Conservation (phyloP, 2,888 invertebrate species). For the Linyphia triangularis region DNA sequence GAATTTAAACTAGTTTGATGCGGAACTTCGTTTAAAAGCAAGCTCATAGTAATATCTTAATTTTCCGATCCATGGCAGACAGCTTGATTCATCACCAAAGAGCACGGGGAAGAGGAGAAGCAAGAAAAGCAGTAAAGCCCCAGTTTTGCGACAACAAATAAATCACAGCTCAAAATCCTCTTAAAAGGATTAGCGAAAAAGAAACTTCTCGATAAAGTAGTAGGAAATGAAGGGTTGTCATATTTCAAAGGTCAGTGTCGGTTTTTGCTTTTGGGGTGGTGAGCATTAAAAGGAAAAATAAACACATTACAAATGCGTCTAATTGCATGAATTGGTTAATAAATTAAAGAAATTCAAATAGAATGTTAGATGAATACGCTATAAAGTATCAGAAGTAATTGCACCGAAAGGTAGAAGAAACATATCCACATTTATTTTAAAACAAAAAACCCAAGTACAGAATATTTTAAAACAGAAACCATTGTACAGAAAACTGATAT, state of each 20-base stretch:
- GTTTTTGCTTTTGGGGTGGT: background rate
- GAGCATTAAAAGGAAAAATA: background rate
- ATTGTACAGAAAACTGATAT: too few relatives aligned
- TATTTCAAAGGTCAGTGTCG: background rate
- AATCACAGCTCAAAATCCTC: constrained; percentile 24
- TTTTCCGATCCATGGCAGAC: constrained; percentile 9
- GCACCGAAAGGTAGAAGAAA: too few relatives aligned
- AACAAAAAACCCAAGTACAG: too few relatives aligned
- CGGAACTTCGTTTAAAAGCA: background rate
- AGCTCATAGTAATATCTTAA: constrained; percentile 23
- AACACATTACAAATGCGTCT: too few relatives aligned
- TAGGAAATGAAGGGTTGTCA: constrained; percentile 18
- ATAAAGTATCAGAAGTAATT: too few relatives aligned
- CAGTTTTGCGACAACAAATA: constrained; percentile 1
- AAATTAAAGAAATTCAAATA: too few relatives aligned
- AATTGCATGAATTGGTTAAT: too few relatives aligned
- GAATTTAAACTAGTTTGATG: constrained; percentile 2
- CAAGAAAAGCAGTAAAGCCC: background rate
- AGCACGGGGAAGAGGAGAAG: background rate
- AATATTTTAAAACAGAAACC: too few relatives aligned
- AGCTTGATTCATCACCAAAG: background rate
- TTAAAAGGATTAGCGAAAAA: background rate
- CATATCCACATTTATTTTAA: too few relatives aligned
- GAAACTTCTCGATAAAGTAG: background rate
- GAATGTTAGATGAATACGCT: too few relatives aligned